Conservation (phyloP, 2,113 vertebrate genomes). For the Tragelaphus scriptus region DNA sequence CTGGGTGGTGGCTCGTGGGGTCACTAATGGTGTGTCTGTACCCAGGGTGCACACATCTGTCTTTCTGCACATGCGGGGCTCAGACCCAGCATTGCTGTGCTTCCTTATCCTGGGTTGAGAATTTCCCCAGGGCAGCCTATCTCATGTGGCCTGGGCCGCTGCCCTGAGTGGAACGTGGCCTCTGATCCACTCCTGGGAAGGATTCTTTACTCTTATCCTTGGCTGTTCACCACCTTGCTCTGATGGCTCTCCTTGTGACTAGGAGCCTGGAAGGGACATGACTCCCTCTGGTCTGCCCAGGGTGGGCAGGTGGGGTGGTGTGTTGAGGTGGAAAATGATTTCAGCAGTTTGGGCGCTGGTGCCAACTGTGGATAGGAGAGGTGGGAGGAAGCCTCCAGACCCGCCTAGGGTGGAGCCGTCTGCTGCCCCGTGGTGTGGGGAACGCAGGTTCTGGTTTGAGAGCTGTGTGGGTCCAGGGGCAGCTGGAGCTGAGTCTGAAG, state of each 20-base stretch:
- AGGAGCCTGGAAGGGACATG: not conserved
- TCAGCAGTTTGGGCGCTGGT: not conserved
- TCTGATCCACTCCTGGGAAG: not conserved
- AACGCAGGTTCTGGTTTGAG: not conserved
- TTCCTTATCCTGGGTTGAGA: not conserved
- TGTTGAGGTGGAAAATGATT: not conserved
- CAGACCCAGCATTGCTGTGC: not conserved
- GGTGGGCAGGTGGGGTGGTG: not conserved
- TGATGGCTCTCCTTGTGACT: not conserved
- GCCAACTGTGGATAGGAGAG: not conserved
- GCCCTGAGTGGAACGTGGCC: not conserved
- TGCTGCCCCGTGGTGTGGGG: not conserved
- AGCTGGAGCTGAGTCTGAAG: not conserved
- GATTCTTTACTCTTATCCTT: not conserved
- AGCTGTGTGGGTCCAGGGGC: not conserved
- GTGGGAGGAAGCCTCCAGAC: not conserved
- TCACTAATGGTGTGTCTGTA: not conserved
- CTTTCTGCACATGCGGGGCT: not conserved
- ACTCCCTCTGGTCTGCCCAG: not conserved
- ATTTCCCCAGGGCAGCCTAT: not conserved
- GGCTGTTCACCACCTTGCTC: not conserved
- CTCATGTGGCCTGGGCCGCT: not conserved
- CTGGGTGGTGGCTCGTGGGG: not conserved
- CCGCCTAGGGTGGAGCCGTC: not conserved
- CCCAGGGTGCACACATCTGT: rapidly evolving